These are phyloP conservation scores for Agrotis segetum DNA, from an alignment of 2,888 invertebrate species.

Conservation along the genomic window DNA sequence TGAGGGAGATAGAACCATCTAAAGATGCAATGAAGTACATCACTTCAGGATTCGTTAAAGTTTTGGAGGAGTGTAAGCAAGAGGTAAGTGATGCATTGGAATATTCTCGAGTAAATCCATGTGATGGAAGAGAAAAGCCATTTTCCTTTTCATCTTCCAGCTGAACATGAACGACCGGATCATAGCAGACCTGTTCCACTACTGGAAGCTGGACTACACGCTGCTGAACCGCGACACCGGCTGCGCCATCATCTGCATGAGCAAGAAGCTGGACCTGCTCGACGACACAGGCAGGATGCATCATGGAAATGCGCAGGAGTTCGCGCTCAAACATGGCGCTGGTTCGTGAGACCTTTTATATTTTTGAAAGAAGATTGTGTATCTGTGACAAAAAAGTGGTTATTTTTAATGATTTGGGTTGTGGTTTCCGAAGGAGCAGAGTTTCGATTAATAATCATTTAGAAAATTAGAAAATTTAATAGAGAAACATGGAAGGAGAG, in stretches of 20 bases:
- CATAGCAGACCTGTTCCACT: conserved; percentile 78
- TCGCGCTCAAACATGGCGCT: conserved; percentile 76
- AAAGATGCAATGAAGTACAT: conserved; percentile 76
- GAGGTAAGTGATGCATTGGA: conserved; percentile 70
- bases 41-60: conserved; percentile 77
- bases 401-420: too few relatives aligned
- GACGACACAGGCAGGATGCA: conserved; percentile 73
- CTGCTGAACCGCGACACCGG: conserved; percentile 76
- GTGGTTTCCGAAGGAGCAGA: too few relatives aligned
- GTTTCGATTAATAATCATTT: too few relatives aligned
- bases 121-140: too few relatives aligned
- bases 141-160: conserved; percentile 63
- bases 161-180: conserved; percentile 75
- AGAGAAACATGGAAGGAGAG: too few relatives aligned
- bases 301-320: conserved; percentile 77
- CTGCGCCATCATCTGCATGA: conserved; percentile 80
- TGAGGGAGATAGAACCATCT: conserved; percentile 62
- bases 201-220: conserved; percentile 80
- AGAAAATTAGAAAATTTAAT: too few relatives aligned
- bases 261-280: conserved; percentile 75
- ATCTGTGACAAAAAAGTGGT: neutral
- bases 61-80: conserved; percentile 77
- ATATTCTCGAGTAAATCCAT: neutral
- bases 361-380: neutral
- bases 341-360: conserved; percentile 61